Evolutionary conservation across 2,888 invertebrate genomes (phyloP), one percentile per base, ranked within the genome.

Genomic region (Chloroclystis v-ata): DNA sequence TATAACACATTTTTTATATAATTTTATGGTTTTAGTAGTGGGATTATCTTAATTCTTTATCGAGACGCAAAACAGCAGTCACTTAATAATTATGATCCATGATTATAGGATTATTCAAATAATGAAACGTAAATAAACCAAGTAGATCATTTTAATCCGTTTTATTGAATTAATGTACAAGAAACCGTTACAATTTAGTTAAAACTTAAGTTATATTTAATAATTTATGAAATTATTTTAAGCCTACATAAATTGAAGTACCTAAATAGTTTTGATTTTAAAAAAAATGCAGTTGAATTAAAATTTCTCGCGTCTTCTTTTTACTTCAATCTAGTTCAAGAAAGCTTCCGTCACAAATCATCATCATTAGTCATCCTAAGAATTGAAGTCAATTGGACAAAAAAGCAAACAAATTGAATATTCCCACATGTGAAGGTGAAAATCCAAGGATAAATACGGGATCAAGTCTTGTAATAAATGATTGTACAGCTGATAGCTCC

Each of bases 391-490:
- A 78, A 85, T 83, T 85, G 77, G 74, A 85, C 82, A 86, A 86
- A 85, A 85, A 87, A 74, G 68, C 67, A 80, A 82, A 86, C 86
- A 84, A 87, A 87, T 87, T 85, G 80, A 74, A 77, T 80, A 82
- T 83, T 82, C 85, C 85, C 86, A 83, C 85, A 85, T 76, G 67
- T 69, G 75, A 77, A 85, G 82, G 87, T 84, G 87, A 86, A 86
- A 86, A 87, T 85, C 79, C 77, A 72, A 78, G 75, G 73, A 77
- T 74, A 86, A 87, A 86, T 78, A 85, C 61, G 57, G 78, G 78
- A 80, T 80, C 75, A 71, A 63, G 62, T 57, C 51, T 62, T 58
- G 69, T 81, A 71, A 83, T 76, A 75, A 83, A 85, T 83, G 80
- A 83, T 78, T 56, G 55, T 56, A 38, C 37, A 48, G 29, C 28